Evolutionary conservation across 2,797 vertebrate species (phyloP), one percentile per base, ranked within the genome.

Genomic region (Salmo trutta): DNA sequence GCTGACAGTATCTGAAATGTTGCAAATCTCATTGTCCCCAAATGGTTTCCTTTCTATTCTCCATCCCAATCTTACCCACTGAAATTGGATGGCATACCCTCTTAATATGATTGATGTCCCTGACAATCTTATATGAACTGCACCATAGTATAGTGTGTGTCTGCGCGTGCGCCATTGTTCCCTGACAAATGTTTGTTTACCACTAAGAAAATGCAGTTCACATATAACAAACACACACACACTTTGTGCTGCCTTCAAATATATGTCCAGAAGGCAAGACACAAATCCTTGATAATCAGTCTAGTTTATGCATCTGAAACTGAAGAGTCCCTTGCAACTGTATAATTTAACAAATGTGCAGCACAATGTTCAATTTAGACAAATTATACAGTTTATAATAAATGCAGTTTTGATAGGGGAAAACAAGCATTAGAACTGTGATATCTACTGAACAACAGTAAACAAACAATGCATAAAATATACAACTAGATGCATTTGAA

Each of bases 361-460:
- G 51, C 12, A 75, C 41, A 47, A 21, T 74, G 41, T 81, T 78
- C 27, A 17, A 73, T 73, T 76, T 54, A 15, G 14, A 74, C 67
- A 80, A 79, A 72, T 83, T 21, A n/a, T 16, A 8, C 41, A 8
- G 41, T 75, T 80, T 76, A 53, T 64, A 81, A 88, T 75, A 41
- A 76, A 47, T 78, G 47, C 16, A 3, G 8, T 71, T 78, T 76
- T 81, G 31, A 33, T 8, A 6, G 31, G 7, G 19, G 33, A n/a
- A 41, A 69, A 41, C 8, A 69, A 33, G 19, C 31, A 36, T 69
- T 36, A 41, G 16, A 69, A 69, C 67, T 19, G 36, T 17, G 41
- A 69, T 33, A 8, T 33, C 5, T n/a, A n/a, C 67, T 17, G 16
- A 36, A 31, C 67, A 17, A n/a, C 29, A 69, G 15, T 27, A 66